These are phyloP conservation scores for Sitta carolinensis DNA, from an alignment of 2,797 vertebrate genomes.

Conservation along the genomic window DNA sequence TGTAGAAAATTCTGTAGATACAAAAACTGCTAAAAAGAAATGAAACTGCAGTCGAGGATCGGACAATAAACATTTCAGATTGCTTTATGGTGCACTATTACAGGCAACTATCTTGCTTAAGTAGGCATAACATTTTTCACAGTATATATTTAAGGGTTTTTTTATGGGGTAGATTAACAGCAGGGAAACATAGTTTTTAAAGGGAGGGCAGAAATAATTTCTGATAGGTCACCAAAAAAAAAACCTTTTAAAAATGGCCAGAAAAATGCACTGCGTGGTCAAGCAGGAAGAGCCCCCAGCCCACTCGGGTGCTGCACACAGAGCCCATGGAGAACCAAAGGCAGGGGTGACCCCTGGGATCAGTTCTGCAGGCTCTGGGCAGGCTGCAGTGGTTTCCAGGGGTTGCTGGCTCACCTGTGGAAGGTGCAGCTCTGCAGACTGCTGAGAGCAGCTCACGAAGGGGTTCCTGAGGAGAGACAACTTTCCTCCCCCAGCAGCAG, in stretches of 20 bases:
- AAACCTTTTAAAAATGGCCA: neutral
- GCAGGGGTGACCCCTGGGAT: neutral
- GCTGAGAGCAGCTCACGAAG: neutral
- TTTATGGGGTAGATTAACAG: slow-evolving; percentile 43
- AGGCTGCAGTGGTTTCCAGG: neutral
- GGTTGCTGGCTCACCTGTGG: neutral
- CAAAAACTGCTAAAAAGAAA: slow-evolving; percentile 36
- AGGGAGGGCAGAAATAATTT: slow-evolving; percentile 3
- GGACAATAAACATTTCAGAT: slow-evolving; percentile 61
- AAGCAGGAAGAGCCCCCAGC: neutral
- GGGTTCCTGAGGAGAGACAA: neutral
- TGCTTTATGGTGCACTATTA: slow-evolving; percentile 53
- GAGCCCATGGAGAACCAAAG: rapidly evolving
- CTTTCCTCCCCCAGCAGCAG: neutral
- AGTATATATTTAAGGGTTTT: slow-evolving; percentile 58
- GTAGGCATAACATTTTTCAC: slow-evolving; percentile 62
- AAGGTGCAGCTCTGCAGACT: neutral
- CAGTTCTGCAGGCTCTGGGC: neutral
- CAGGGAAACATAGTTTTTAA: slow-evolving; percentile 26
- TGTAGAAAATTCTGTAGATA: neutral
- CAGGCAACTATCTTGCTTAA: slow-evolving; percentile 65
- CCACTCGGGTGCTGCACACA: rapidly evolving
- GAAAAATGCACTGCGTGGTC: neutral
- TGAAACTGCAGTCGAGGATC: slow-evolving; percentile 37
- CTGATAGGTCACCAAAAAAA: neutral